phyloP scores from a whole-genome alignment of 2,113 vertebrate species.

The Stegostoma tigrinum region DNA sequence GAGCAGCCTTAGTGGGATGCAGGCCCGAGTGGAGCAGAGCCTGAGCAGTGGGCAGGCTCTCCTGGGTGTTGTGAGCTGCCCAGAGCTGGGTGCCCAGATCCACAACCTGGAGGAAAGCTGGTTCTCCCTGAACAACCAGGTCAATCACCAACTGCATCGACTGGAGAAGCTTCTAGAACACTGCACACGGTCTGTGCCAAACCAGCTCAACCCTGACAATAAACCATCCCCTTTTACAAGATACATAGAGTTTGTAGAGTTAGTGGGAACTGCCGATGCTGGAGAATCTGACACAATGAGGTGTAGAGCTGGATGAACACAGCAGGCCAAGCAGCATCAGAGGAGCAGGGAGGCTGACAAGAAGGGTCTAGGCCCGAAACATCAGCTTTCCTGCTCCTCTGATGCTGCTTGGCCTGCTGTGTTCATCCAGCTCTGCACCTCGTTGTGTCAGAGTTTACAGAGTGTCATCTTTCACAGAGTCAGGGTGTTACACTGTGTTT shows the following conservation, averaged over 20 bases:
- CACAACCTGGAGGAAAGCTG: constrained; percentile 61
- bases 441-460: too few species aligned
- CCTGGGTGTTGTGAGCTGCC: constrained; percentile 48
- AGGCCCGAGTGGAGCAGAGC: constrained; percentile 54
- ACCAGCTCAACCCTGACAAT: not conserved
- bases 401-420: too few species aligned
- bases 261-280: too few species aligned
- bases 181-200: constrained; percentile 60
- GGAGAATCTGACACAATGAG: too few species aligned
- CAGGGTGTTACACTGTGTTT: too few species aligned
- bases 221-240: not conserved
- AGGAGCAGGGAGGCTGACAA: too few species aligned
- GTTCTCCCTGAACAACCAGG: constrained; percentile 56
- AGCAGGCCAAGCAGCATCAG: too few species aligned
- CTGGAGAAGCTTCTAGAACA: constrained; percentile 56
- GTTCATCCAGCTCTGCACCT: too few species aligned
- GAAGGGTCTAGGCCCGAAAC: too few species aligned
- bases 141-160: constrained; percentile 52
- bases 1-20: constrained; percentile 54
- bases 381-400: too few species aligned
- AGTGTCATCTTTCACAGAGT: too few species aligned
- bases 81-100: constrained; percentile 54
- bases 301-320: too few species aligned
- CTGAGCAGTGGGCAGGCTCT: constrained; percentile 63
- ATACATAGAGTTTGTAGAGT: not conserved